Evolutionary conservation across 1,140 invertebrate species (phyloP), one percentile per base, ranked within the genome.

Genomic region (Drosophila chauvacae): DNA sequence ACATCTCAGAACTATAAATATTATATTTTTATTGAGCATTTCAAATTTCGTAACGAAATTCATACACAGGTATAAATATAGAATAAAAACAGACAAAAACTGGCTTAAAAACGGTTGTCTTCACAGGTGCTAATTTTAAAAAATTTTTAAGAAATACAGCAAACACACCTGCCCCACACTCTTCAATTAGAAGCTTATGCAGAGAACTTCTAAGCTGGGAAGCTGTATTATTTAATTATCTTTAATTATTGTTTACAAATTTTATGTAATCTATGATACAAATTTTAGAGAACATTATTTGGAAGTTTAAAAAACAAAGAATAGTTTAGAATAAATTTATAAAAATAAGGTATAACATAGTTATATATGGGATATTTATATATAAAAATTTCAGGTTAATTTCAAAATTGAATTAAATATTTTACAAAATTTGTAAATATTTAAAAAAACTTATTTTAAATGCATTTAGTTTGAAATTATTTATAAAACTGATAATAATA

Each of bases 61-160:
- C 11, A 13, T 20, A 13, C 18, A 20, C 4, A 20, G 18, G 18
- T 45, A 23, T 23, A 55, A 55, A 56, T 35, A 53, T 53, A 53
- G 18, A 41, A 23, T 18, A 33, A 37, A 55, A 4, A 7, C 39
- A 20, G 16, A n/a, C 6, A 60, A 33, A 33, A 30, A 26, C 26
- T 26, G 42, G 3, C 14, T 61, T 10, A 7, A 7, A 35, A 13
- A 33, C 13, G 20, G 4, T n/a, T 48, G 47, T 62, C 53, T 59
- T 10, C 37, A 20, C 62, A 65, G 48, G 61, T 53, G 66, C 5
- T 70, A 70, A 70, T 69, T 69, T 53, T 7, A 6, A 1, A 2
- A 42, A 64, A 61, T 61, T 61, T 60, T 37, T 64, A 14, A 42
- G 18, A 59, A 33, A 35, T 42, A 33, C 26, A 30, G 18, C 56